Evolutionary conservation across 92 coral and sea anemone genomes (phyloP).

Genomic region (Bergia puertoricense): DNA sequence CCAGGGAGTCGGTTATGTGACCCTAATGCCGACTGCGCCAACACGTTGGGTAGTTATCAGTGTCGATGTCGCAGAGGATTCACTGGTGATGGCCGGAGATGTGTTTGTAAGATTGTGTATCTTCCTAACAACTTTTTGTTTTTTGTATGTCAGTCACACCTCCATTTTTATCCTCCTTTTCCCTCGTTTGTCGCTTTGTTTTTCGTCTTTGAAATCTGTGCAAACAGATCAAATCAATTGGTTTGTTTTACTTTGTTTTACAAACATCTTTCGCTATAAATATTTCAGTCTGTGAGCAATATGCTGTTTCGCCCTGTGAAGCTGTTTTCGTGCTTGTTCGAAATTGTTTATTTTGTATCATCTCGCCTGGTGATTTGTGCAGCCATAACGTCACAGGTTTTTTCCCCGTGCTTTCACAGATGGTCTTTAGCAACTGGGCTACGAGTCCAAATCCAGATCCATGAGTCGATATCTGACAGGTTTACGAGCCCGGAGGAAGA

Average conservation of each 20-base stretch:
- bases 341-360: too few relatives aligned
- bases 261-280: too few relatives aligned
- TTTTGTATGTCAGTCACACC: not conserved
- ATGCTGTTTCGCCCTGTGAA: too few relatives aligned
- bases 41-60: constrained; percentile 66
- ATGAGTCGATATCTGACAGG: not conserved
- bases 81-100: constrained; percentile 63
- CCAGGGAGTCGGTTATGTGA: constrained; percentile 47
- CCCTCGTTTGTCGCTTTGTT: not conserved
- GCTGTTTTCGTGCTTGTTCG: not conserved
- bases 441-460: not conserved
- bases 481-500: not conserved
- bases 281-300: too few relatives aligned
- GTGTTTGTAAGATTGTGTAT: constrained; percentile 56
- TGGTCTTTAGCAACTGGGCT: not conserved
- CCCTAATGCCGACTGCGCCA: constrained; percentile 71
- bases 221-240: not conserved
- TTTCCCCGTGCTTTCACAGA: not conserved
- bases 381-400: too few relatives aligned
- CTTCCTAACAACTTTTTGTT: not conserved
- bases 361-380: not conserved
- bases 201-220: too few relatives aligned
- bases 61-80: constrained; percentile 83
- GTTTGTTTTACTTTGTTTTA: too few relatives aligned
- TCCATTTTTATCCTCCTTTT: not conserved